phyloP scores from a whole-genome alignment of 2,797 vertebrate genomes.

The Discoglossus pictus region DNA sequence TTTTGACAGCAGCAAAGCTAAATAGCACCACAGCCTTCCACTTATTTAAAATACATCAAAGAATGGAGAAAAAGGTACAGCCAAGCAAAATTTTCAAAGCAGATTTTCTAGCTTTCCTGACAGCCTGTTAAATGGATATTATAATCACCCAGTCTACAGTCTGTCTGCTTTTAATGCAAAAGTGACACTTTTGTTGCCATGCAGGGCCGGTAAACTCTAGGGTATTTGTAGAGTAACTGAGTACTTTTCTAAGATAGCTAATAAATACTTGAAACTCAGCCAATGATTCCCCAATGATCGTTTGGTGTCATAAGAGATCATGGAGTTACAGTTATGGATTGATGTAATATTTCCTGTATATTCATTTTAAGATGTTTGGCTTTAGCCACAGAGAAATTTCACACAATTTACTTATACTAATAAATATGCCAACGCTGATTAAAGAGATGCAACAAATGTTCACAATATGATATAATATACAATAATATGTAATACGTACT shows the following conservation, averaged over 20 bases:
- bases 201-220: constrained; percentile 8
- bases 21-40: constrained; percentile 66
- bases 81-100: constrained; percentile 63
- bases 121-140: constrained; percentile 63
- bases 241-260: constrained; percentile 43
- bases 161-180: constrained; percentile 55
- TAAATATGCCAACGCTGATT: too few species aligned
- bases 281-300: constrained; percentile 1
- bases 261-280: constrained; percentile 5
- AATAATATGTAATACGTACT: too few species aligned
- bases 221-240: constrained; percentile 42
- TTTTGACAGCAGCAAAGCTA: constrained; percentile 59
- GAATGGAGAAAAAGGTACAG: constrained; percentile 58
- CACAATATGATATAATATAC: too few species aligned
- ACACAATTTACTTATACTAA: too few species aligned
- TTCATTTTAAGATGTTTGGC: too few species aligned
- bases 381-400: too few species aligned
- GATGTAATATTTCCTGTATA: too few species aligned
- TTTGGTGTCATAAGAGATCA: neutral
- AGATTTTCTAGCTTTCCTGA: constrained; percentile 43
- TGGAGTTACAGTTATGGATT: too few species aligned
- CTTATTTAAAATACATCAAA: constrained; percentile 66
- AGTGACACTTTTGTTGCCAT: constrained; percentile 54
- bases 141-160: constrained; percentile 52
- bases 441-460: too few species aligned